Base-by-base conservation (phyloP, 2,797 vertebrate genomes). In the Tympanoctomys barrerae region DNA sequence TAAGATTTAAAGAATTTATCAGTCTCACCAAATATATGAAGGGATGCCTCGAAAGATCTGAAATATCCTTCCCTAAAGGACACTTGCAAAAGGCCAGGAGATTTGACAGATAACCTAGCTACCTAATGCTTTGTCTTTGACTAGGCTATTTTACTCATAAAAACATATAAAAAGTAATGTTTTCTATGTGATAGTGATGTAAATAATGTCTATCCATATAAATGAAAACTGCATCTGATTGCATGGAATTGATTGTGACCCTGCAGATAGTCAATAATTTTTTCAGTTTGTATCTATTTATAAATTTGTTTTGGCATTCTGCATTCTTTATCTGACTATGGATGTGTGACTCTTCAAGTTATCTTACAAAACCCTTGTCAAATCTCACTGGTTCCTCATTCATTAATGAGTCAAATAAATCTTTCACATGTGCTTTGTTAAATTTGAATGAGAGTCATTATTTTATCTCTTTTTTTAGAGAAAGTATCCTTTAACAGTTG, bases 361-460 rank as follows among this genome's bases (percentile, higher is more conserved):
- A 91, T 89, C 61, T 96, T 64, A 87, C 81, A 59, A 89, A 75
- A 4, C 39, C 62, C n/a, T 81, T 77, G 66, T 77, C 52, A 86
- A 62, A 80, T 81, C n/a, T 73, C 78, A 68, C 52, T 94, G 12
- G 13, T 85, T 89, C 59, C 75, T 89, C 64, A 93, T 85, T 95
- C 87, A 91, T 91, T 82, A 91, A 89, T 91, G 42, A 93, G 28
- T 71, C 61, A 79, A 92, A 89, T 89, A 84, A 92, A 64, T 90
- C 52, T 89, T 84, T 89, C 46, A 79, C 54, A 57, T 80, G 18
- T 89, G 7, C 71, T 87, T 11, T 70, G 84, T 92, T 96, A 89
- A 49, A 78, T 70, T 52, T 95, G 9, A 46, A n/a, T 66, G 9
- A 83, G 9, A 83, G 52, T 87, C 57, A 87, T 57, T 3, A 79